Evolutionary conservation across 2,113 vertebrate genomes (phyloP).

Genomic region (Dipodomys ordii): DNA sequence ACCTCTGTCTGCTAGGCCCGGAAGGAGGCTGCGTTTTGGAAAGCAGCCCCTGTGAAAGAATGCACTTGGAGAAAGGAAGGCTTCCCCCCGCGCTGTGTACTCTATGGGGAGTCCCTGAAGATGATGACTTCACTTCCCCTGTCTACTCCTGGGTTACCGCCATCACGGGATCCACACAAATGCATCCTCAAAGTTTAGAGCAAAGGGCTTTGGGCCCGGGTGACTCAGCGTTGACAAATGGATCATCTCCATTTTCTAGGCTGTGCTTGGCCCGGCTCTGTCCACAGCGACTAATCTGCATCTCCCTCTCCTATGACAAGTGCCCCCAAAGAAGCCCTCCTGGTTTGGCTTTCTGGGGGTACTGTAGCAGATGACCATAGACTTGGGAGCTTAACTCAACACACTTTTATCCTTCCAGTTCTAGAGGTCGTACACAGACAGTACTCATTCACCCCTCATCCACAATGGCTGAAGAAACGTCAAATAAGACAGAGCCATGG

Average conservation of each 20-base stretch:
- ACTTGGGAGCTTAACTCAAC: background rate
- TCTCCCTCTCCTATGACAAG: background rate
- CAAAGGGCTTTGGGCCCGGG: rapidly evolving
- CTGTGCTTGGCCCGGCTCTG: background rate
- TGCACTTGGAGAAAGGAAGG: background rate
- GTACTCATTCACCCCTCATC: too few relatives aligned
- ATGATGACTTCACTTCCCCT: background rate
- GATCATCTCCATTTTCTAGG: background rate
- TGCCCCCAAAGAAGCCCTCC: background rate
- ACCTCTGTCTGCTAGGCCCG: background rate
- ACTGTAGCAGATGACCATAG: too few relatives aligned
- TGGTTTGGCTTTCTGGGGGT: background rate
- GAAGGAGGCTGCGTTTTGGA: background rate
- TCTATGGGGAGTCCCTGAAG: background rate
- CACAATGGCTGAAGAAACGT: background rate
- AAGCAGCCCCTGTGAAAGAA: background rate
- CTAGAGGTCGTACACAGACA: background rate
- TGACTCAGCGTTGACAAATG: rapidly evolving
- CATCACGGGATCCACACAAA: background rate
- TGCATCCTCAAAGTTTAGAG: background rate
- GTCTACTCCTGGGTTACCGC: rapidly evolving
- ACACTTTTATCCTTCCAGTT: background rate
- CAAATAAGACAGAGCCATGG: rapidly evolving
- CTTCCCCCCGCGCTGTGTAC: background rate
- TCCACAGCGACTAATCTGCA: too few relatives aligned